Conservation (phyloP, 2,888 invertebrate species). For the Campoplex capitator region DNA sequence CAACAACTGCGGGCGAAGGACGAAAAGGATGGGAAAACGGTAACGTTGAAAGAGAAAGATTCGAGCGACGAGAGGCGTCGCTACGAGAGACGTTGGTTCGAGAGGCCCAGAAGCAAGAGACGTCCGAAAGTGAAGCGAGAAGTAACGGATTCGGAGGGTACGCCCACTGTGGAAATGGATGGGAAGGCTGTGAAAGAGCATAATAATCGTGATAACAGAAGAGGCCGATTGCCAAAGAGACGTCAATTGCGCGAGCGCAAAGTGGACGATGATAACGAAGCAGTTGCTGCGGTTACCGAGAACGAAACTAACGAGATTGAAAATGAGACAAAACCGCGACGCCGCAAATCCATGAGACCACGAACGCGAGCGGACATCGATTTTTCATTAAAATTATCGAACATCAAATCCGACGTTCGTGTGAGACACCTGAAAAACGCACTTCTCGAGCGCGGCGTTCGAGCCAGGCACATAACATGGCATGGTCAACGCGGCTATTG, state of each 20-base stretch:
- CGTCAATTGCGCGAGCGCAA: conserved; percentile 70
- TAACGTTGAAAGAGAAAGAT: conserved; percentile 89
- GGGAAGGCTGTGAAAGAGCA: conserved; percentile 59
- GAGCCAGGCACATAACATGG: conserved; percentile 92
- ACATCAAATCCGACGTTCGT: conserved; percentile 90
- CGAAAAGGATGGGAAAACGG: conserved; percentile 88
- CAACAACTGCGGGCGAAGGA: conserved; percentile 89
- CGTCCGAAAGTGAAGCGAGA: conserved; percentile 55
- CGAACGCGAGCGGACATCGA: conserved; percentile 85
- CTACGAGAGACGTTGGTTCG: conserved; percentile 66
- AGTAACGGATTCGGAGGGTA: conserved; percentile 38
- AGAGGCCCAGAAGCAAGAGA: conserved; percentile 61
- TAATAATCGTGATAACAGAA: conserved; percentile 53
- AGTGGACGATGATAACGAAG: conserved; percentile 75
- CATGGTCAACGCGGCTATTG: conserved; percentile 87
- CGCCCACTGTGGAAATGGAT: conserved; percentile 40
- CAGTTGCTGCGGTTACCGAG: background rate
- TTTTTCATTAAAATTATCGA: conserved; percentile 88
- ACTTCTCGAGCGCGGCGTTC: conserved; percentile 90
- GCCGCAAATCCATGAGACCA: conserved; percentile 75
- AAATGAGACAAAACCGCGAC: conserved; percentile 71
- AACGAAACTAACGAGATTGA: conserved; percentile 85
- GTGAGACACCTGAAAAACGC: conserved; percentile 92
- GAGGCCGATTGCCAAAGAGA: conserved; percentile 70
- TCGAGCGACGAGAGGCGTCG: conserved; percentile 88